Evolutionary conservation across 1,140 invertebrate genomes (phyloP), one percentile per base, ranked within the genome.

Genomic region (Branchinecta lindahli): DNA sequence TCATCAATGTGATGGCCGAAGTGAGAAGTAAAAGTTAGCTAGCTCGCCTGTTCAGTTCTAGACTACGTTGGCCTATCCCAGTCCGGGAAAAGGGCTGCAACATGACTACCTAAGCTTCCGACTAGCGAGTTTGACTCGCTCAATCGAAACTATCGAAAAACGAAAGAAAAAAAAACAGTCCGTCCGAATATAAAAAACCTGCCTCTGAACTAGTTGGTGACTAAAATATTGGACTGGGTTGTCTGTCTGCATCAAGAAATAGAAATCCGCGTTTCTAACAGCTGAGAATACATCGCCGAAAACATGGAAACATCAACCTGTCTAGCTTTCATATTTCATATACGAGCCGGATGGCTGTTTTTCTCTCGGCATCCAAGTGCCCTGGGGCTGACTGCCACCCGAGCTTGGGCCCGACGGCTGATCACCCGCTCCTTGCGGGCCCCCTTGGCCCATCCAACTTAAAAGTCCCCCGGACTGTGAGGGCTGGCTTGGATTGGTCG

Each of bases 311-410:
- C 52, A 61, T 61, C 52, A 20, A 61, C 52, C 18, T 15, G 1
- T 61, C 18, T 15, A 61, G 52, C 52, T 61, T 33, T 61, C 52
- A 61, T 61, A 61, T 61, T 61, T 61, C 52, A 61, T 61, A 61
- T 61, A 61, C 12, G 12, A 12, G 18, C 52, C 52, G 18, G 52
- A 61, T 6, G 52, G 52, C 52, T 61, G 52, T 20, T 61, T 61
- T 61, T 61, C 52, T 61, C 52, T 12, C 52, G 12, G 52, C 52
- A 61, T 61, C 52, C 52, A 61, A 61, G 52, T 61, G 18, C 52
- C 52, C 18, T 61, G 52, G 2, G 12, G 52, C 52, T 61, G 52
- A 61, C 52, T 61, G 12, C 52, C 52, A 61, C 52, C 18, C 2
- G 52, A 20, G 6, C 52, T 61, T 15, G 52, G 52, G 52, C 52